Conservation (phyloP, 1,140 invertebrate species). For the Gryon sp. region DNA sequence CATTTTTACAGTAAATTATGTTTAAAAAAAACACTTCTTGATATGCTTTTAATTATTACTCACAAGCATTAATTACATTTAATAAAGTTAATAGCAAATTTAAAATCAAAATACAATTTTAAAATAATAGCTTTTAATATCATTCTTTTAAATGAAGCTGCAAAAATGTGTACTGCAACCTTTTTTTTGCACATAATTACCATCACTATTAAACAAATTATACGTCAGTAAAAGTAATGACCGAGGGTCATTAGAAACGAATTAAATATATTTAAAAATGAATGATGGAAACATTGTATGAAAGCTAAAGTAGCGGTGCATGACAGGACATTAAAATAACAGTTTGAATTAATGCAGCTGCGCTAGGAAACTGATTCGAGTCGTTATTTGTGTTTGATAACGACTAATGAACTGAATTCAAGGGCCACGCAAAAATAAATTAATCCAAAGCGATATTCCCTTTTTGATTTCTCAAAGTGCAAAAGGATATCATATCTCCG, state of each 20-base stretch:
- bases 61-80: no score
- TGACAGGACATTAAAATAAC: constrained; percentile 41
- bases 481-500: constrained; percentile 24
- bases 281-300: constrained; percentile 41
- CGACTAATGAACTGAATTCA: constrained; percentile 9
- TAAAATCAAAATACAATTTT: no score
- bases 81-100: no score
- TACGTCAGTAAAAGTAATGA: constrained; percentile 45
- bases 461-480: constrained; percentile 6
- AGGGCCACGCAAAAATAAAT: not conserved
- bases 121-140: no score
- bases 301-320: constrained; percentile 17
- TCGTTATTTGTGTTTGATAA: constrained; percentile 18
- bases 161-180: no score
- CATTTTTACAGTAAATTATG: no score
- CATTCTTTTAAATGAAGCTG: no score
- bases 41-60: no score
- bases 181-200: constrained; percentile 21
- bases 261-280: constrained; percentile 49
- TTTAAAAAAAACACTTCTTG: no score
- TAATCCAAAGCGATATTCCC: constrained; percentile 9
- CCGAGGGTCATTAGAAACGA: constrained; percentile 52
- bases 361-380: constrained; percentile 34
- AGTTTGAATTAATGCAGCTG: constrained; percentile 38
- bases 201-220: constrained; percentile 33